phyloP scores from a whole-genome alignment of 92 coral and sea anemone genomes.

The Epizoanthus illoricatus region DNA sequence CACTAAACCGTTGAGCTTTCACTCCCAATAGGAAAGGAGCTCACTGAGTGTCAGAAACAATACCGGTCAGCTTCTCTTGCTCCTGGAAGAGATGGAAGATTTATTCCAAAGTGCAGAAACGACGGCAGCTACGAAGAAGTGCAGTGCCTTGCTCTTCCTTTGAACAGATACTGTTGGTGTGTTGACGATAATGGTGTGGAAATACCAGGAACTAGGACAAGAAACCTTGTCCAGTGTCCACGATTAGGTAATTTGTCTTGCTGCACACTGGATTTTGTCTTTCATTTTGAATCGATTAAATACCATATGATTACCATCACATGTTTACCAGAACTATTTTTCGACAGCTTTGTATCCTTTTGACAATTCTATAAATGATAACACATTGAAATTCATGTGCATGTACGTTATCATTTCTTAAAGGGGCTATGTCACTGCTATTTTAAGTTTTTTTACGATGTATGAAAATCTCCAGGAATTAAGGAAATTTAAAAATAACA shows the following conservation, averaged over 20 bases:
- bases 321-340: background rate
- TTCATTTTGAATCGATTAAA: background rate
- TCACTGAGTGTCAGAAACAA: slow-evolving; percentile 24
- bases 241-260: slow-evolving; percentile 4
- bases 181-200: slow-evolving; percentile 56
- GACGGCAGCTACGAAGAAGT: slow-evolving; percentile 67
- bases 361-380: too few species aligned
- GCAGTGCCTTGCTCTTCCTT: slow-evolving; percentile 54
- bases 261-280: background rate
- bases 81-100: slow-evolving; percentile 29
- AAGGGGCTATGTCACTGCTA: too few species aligned
- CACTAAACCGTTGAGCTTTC: background rate
- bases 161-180: slow-evolving; percentile 58
- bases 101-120: slow-evolving; percentile 56
- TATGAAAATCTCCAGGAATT: too few species aligned
- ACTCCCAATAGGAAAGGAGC: background rate
- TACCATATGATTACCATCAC: background rate
- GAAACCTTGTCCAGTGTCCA: slow-evolving; percentile 26
- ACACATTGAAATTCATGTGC: too few species aligned
- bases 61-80: background rate
- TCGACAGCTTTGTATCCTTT: too few species aligned
- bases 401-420: too few species aligned
- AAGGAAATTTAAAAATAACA: too few species aligned
- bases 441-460: too few species aligned
- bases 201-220: slow-evolving; percentile 50